A percentile compares a stretch with the other conserved stretches of the same genome.
phyloP scores from a whole-genome alignment of 2,797 vertebrate species.

The Oreochromis mossambicus region DNA sequence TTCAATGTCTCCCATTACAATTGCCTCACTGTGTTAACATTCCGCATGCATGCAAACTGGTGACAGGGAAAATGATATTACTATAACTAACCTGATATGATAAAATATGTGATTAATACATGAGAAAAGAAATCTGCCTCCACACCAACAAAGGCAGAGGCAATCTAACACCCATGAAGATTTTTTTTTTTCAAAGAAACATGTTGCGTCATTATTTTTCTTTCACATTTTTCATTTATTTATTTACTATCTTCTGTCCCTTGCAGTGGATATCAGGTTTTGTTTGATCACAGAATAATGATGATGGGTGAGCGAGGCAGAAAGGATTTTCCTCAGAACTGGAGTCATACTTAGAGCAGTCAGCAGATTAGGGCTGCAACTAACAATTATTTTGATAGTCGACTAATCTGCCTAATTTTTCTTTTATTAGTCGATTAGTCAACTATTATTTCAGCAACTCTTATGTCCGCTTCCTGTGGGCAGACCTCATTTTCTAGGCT shows the following conservation, averaged over 20 bases:
- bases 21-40: no score
- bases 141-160: not conserved
- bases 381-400: not conserved
- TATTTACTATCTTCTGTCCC: not conserved
- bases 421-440: not conserved
- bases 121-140: no score
- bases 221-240: not conserved
- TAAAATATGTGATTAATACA: no score
- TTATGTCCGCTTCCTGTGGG: not conserved
- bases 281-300: not conserved
- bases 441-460: not conserved
- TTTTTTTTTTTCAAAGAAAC: not conserved
- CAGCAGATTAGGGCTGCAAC: not conserved
- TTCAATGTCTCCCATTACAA: no score
- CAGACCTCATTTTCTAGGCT: not conserved
- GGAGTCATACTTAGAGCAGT: not conserved
- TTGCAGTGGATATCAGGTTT: not conserved
- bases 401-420: not conserved
- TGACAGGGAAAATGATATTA: no score
- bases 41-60: no score
- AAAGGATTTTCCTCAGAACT: not conserved
- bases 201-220: not conserved
- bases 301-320: not conserved
- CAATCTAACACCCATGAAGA: not conserved
- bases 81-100: no score